phyloP scores from a whole-genome alignment of 2,113 vertebrate species.

The Jacana jacana region DNA sequence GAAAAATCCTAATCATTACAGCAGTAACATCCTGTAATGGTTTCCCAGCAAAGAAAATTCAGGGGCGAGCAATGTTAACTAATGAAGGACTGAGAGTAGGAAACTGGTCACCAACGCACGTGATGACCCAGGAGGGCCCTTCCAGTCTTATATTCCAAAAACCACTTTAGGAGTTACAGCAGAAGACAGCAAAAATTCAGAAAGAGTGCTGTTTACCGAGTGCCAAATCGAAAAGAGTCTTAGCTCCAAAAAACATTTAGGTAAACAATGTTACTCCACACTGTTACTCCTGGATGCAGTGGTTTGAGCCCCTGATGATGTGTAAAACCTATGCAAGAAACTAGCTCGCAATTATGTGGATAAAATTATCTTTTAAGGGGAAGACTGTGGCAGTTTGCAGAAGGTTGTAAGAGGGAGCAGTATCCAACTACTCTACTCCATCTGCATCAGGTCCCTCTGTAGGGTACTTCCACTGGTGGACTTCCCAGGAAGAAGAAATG shows the following conservation, averaged over 20 bases:
- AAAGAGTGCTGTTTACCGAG: neutral
- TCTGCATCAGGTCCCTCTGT: neutral
- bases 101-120: neutral
- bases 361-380: neutral
- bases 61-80: neutral
- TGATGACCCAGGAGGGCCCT: neutral
- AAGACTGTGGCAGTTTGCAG: neutral
- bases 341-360: neutral
- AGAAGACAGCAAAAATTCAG: neutral
- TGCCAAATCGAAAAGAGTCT: neutral
- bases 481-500: neutral
- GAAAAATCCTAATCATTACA: neutral
- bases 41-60: neutral
- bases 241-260: neutral
- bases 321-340: neutral
- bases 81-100: neutral
- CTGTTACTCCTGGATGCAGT: neutral
- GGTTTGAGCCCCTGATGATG: neutral
- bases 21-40: neutral
- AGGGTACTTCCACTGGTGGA: neutral
- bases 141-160: neutral
- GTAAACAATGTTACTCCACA: neutral
- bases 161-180: neutral
- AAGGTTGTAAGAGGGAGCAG: neutral
- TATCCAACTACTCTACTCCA: neutral